These are phyloP conservation scores for Harpagus bidentatus DNA, from an alignment of 2,113 vertebrate species.

Conservation along the genomic window DNA sequence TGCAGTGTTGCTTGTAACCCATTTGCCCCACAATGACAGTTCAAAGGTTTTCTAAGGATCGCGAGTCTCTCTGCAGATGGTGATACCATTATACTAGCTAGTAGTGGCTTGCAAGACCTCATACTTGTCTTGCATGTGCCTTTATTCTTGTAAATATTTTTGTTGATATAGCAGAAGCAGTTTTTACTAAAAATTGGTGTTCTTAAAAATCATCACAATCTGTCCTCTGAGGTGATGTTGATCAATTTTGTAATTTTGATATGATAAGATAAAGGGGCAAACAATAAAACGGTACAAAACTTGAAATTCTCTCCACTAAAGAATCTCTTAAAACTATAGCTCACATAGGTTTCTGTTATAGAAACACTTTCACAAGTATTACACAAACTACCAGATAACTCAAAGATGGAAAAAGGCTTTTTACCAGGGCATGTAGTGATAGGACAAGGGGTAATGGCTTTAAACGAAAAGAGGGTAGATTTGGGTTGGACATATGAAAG, in stretches of 20 bases:
- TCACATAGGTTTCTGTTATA: background rate
- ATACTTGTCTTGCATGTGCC: background rate
- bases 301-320: background rate
- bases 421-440: too few species aligned
- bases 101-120: background rate
- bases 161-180: background rate
- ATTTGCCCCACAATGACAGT: background rate
- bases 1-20: background rate
- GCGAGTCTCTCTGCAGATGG: background rate
- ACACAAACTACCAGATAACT: background rate
- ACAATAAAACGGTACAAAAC: background rate
- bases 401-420: background rate
- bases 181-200: background rate
- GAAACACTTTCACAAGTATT: background rate
- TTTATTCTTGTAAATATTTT: background rate
- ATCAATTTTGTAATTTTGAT: background rate
- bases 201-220: background rate
- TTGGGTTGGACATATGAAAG: too few species aligned
- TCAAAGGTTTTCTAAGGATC: background rate
- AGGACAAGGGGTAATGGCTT: too few species aligned
- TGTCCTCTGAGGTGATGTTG: background rate
- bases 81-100: background rate
- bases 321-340: background rate
- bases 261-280: background rate
- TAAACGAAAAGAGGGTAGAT: too few species aligned